Percentiles rank a stretch among this genome's conserved stretches.
These are phyloP conservation scores for Magallana ariakensis DNA, from an alignment of 1,140 invertebrate genomes.

Conservation along the genomic window DNA sequence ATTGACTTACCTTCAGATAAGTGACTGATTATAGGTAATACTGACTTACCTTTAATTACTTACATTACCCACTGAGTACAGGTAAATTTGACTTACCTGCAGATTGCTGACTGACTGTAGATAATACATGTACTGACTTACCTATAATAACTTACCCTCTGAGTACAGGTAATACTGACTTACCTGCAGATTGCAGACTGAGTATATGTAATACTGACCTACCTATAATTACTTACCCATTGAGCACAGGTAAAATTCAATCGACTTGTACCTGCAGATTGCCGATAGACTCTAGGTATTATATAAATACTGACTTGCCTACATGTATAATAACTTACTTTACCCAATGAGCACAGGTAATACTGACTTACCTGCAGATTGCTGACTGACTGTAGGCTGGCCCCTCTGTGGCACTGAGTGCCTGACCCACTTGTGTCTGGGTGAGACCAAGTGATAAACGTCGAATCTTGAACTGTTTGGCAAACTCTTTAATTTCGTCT, in stretches of 20 bases:
- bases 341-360: too few relatives aligned
- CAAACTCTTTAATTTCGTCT: conserved; percentile 99
- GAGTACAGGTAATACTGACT: too few relatives aligned
- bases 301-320: too few relatives aligned
- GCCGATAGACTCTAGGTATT: conserved; percentile 99
- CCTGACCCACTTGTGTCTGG: conserved; percentile 93
- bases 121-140: too few relatives aligned
- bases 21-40: too few relatives aligned
- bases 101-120: neutral
- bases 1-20: too few relatives aligned
- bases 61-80: too few relatives aligned
- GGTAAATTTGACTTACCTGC: neutral
- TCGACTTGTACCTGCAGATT: conserved; percentile 96
- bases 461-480: conserved; percentile 96
- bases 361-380: conserved; percentile 92
- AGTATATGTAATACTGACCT: neutral
- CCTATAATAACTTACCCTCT: too few relatives aligned
- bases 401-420: conserved; percentile 96
- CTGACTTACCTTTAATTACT: too few relatives aligned
- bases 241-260: too few relatives aligned
- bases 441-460: conserved; percentile 95
- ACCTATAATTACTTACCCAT: too few relatives aligned
- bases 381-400: conserved; percentile 99
- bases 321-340: too few relatives aligned
- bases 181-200: neutral